Evolutionary conservation across 2,113 vertebrate genomes (phyloP), one percentile per base, ranked within the genome.

Genomic region (Salvelinus sp.): DNA sequence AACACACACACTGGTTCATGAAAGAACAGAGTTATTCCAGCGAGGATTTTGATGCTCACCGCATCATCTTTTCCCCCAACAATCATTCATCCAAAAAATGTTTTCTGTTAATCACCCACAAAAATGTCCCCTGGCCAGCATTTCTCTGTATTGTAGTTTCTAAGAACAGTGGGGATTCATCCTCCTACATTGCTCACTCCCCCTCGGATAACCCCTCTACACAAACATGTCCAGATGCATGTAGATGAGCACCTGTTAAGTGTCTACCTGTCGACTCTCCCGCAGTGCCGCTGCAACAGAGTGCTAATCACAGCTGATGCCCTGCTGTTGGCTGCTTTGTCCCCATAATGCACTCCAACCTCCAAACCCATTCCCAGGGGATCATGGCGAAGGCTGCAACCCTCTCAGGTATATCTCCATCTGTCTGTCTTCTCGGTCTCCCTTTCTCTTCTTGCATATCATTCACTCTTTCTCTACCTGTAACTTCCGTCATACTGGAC

Each of bases 211-310:
- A 20, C 54, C 13, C 54, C 3, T 57, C 20, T 18, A 57, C 54
- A 57, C 14, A 20, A 57, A 57, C 54, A 57, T 57, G 54, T 10
- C 74, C 71, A 84, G 77, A 72, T 76, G 79, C 75, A 86, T 87
- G 81, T 76, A 87, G 84, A 90, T 86, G 84, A 83, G 80, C 88
- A 89, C 82, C 84, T 86, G 87, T 77, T 84, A 64, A 27, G 72
- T 7, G 66, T 72, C 79, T 86, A 87, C 79, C 82, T 87, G 84
- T 84, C 76, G 0, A 5, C 71, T 12, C 6, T 6, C 66, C 27
- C 69, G 6, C 62, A 47, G 58, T n/a, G 60, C 65, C 2, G 9
- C 38, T 44, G 38, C 38, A 44, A 44, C 38, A 75, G 58, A 1
- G 4, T 44, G 27, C 84, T 89, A 88, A 90, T 90, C 74, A 80